Conservation (phyloP, 2,797 vertebrate genomes). For the Alca torda region DNA sequence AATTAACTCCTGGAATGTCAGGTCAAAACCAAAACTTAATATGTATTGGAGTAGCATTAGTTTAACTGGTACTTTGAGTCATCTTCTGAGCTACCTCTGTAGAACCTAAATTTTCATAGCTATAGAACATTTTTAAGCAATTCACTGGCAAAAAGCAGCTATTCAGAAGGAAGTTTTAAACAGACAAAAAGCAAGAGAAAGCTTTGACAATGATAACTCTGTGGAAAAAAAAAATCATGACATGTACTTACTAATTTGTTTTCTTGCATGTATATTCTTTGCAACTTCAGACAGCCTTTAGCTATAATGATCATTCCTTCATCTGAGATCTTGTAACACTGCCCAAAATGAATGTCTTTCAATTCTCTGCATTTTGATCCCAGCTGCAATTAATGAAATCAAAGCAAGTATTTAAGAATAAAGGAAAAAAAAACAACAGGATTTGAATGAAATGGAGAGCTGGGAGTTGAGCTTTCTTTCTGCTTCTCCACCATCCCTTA, state of each 20-base stretch:
- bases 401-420: slow-evolving; percentile 19
- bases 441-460: background rate
- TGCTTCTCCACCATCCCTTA: background rate
- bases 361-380: slow-evolving; percentile 92
- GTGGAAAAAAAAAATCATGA: background rate
- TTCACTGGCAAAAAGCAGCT: background rate
- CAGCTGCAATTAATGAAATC: slow-evolving; percentile 79
- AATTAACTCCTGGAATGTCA: background rate
- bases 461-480: background rate
- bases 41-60: background rate
- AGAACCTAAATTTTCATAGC: background rate
- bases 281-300: slow-evolving; percentile 91
- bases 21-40: background rate
- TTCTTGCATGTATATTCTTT: slow-evolving; percentile 98
- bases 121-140: background rate
- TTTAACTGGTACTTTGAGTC: background rate
- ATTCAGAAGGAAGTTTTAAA: background rate
- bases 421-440: background rate
- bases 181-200: background rate
- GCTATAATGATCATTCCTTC: slow-evolving; percentile 95
- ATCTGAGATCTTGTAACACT: slow-evolving; percentile 96
- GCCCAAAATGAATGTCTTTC: slow-evolving; percentile 96
- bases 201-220: background rate
- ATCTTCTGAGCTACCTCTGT: background rate
- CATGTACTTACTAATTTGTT: slow-evolving; percentile 95